Evolutionary conservation across 2,888 invertebrate species (phyloP), one percentile per base, ranked within the genome.

Genomic region (Adela reaumurella): DNA sequence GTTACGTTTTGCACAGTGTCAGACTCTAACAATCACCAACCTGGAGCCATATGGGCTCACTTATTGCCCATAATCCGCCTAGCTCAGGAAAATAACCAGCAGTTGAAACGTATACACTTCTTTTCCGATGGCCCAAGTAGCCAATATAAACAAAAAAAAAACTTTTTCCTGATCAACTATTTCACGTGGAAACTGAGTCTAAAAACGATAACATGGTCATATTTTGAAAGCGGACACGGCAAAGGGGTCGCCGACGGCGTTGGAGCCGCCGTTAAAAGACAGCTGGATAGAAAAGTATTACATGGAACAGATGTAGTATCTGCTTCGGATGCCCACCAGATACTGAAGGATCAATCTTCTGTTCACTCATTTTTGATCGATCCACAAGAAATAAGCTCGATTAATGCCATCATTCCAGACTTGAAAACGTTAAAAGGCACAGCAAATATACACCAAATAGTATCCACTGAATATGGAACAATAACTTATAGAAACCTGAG

Each of bases 241-340:
- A 53, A 55, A 20, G 35, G 48, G 4, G 51, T 54, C 8, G 55
- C 53, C 24, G 54, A 54, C 45, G 54, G 51, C 14, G 52, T 54
- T 45, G 53, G 54, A 10, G 53, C 54, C n/a, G 3, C 43, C 14
- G 17, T 47, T 14, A 43, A 48, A 29, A 20, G 44, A 14, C 11
- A 24, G 8, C 14, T 48, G 4, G 48, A 48, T 24, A 19, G 43
- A 20, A 46, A 52, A 20, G 51, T 55, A 19, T 35, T 48, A 6
- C 53, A 49, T 28, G 54, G 53, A 19, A 19, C 28, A 10, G 55
- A 55, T 47, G 44, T 54, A 17, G 17, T 14, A 46, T 49, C 51
- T 45, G 53, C 52, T 44, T 46, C 17, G 18, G 50, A 53, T 46
- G 50, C 51, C 46, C 29, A 49, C 24, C 43, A 41, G 43, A 46